Evolutionary conservation across 1,140 invertebrate species (phyloP), one percentile per base, ranked within the genome.

Genomic region (Homarus americanus): DNA sequence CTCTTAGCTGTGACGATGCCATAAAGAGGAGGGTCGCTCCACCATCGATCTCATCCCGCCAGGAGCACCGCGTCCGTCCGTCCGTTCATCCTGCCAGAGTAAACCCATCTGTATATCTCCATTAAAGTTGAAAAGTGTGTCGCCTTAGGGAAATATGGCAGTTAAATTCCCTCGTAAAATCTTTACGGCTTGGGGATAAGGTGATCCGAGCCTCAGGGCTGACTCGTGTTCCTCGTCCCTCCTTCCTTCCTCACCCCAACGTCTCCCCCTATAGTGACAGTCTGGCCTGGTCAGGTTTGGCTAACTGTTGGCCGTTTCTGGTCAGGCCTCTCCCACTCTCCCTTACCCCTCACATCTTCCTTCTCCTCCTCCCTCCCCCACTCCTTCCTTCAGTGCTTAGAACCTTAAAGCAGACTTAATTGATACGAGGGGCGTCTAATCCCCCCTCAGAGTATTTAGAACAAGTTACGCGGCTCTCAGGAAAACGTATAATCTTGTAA

Each of bases 81-180:
- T 63, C 58, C n/a, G n/a, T n/a, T n/a, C n/a, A n/a, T n/a, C 58
- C 58, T 63, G 58, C 12, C 34, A 76, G 73, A 10, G 73, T n/a
- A 76, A 76, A 38, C 40, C 73, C 73, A 76, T 76, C 73, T 38
- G 73, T 76, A n/a, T 38, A 76, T 76, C 73, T 38, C 73, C 73
- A 76, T 76, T 76, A 76, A 76, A 76, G 73, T 76, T 76, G 73
- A 76, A 41, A 76, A 76, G 73, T 76, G 73, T 38, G 36, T 76
- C 40, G 36, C 73, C 73, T 76, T 40, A 76, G 73, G 73, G 73
- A 76, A 76, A 76, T 76, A 76, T 76, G 73, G 73, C 36, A 76
- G 73, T 76, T 76, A 76, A 76, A 76, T 36, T 76, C 40, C 20
- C 36, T 36, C 36, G n/a, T 76, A 76, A 76, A 76, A 76, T 76